Conservation (phyloP, 2,797 vertebrate genomes). For the Sparidentex hasta region DNA sequence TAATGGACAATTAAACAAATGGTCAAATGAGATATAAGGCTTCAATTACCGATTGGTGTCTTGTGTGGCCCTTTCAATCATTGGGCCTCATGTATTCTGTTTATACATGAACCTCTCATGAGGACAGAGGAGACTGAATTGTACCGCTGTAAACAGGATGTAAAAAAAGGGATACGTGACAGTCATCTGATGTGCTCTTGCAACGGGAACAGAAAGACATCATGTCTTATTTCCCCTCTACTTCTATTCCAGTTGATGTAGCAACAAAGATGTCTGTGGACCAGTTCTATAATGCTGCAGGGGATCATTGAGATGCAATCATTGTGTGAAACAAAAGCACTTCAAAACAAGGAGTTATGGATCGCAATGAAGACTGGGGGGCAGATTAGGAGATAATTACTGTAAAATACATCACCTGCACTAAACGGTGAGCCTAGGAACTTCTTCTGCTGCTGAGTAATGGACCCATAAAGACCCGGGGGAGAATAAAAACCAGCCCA, state of each 20-base stretch:
- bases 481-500: slow-evolving; percentile 72
- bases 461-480: slow-evolving; percentile 74
- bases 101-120: slow-evolving; percentile 30
- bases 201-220: slow-evolving; percentile 6
- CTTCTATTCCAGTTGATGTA: slow-evolving; percentile 30
- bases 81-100: slow-evolving; percentile 20
- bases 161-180: slow-evolving; percentile 29
- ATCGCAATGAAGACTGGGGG: slow-evolving; percentile 53
- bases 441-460: slow-evolving; percentile 74
- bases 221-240: slow-evolving; percentile 37
- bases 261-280: slow-evolving; percentile 42
- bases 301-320: slow-evolving; percentile 62
- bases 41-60: slow-evolving; percentile 71
- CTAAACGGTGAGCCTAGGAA: slow-evolving; percentile 66
- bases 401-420: slow-evolving; percentile 79
- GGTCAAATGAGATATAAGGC: slow-evolving; percentile 77
- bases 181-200: slow-evolving; percentile 20
- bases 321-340: slow-evolving; percentile 54
- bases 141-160: slow-evolving; percentile 30
- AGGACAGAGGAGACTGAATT: slow-evolving; percentile 29
- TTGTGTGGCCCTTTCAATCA: slow-evolving; percentile 61
- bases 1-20: slow-evolving; percentile 84
- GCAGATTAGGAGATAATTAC: slow-evolving; percentile 77
- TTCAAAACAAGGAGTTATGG: slow-evolving; percentile 69
- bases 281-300: slow-evolving; percentile 20